Base-by-base conservation (phyloP, 2,888 invertebrate genomes). In the Agrochola lychnidis region DNA sequence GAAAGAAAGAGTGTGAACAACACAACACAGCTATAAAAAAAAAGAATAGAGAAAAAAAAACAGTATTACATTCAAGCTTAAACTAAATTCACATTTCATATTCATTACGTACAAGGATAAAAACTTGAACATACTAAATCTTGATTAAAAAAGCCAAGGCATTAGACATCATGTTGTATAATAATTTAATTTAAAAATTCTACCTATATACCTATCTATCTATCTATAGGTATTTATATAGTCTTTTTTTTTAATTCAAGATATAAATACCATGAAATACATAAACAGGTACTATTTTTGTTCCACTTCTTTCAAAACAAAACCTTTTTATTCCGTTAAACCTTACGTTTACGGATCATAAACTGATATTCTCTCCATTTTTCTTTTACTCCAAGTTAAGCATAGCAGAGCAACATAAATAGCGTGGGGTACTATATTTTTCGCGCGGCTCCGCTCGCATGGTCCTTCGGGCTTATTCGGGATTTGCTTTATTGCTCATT, bases 401-500 rank as follows among this genome's bases (percentile, higher is more conserved):
- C 78, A 87, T 73, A 82, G 70, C 53, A 78, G 70, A 73, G 81
- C 75, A 78, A 78, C 78, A 88, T 71, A 83, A 86, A 78, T 81
- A 86, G 82, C 84, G 79, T n/a, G n/a, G 63, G 77, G 78, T 82
- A 79, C 81, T 88, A 87, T 77, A 88, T 86, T 86, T 87, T 87
- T 87, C 84, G 78, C 82, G 79, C 81, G 78, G 86, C 74, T 76
- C 71, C 73, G 75, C 84, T 79, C 66, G 69, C 78, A 68, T 81
- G 78, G 86, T 83, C 81, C 74, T 86, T 40, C 12, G 75, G 82
- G 79, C 86, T 88, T 86, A 87, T 80, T 85, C 66, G 75, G 86
- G 88, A 88, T 88, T 87, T 87, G 78, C 79, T 86, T 87, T 87
- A 87, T 87, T 88, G 88, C 88, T 87, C 87, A 88, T 87, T 87